Conservation (phyloP, 2,797 vertebrate species). For the Pangasius mekongensis region DNA sequence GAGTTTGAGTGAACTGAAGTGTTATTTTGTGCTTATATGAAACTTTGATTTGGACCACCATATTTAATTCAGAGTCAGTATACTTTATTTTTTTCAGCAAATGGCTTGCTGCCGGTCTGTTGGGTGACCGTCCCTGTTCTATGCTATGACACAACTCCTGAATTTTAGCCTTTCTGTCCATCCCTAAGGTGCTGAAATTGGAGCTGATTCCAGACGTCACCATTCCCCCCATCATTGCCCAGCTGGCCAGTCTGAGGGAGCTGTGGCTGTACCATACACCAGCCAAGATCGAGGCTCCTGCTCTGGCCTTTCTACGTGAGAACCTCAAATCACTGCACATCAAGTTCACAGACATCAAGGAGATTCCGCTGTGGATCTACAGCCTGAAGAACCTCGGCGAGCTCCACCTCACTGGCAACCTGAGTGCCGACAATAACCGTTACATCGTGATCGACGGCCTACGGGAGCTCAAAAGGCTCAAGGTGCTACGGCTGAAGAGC, state of each 20-base stretch:
- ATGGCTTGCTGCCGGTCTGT: background rate
- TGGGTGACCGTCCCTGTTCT: background rate
- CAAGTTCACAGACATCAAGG: conserved; percentile 98
- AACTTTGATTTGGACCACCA: background rate
- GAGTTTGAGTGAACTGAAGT: background rate
- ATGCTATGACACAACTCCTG: background rate
- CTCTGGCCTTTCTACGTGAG: conserved; percentile 92
- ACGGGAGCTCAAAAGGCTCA: conserved; percentile 92
- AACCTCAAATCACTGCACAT: conserved; percentile 94
- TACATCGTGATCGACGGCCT: conserved; percentile 95
- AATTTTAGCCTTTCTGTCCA: background rate
- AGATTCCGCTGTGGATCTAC: conserved; percentile 98
- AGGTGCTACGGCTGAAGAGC: conserved; percentile 93
- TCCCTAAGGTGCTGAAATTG: conserved; percentile 87
- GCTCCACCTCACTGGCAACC: conserved; percentile 93
- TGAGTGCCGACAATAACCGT: conserved; percentile 95
- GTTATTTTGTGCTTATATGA: background rate
- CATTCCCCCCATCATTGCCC: conserved; percentile 96
- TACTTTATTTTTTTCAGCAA: background rate
- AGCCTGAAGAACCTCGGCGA: conserved; percentile 95
- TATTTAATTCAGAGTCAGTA: background rate
- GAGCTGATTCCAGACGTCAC: conserved; percentile 96
- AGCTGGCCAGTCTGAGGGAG: conserved; percentile 90
- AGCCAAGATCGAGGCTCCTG: conserved; percentile 96
- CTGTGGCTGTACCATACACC: conserved; percentile 98